Evolutionary conservation across 2,113 vertebrate genomes (phyloP).

Genomic region (Heteronetta atricapilla): DNA sequence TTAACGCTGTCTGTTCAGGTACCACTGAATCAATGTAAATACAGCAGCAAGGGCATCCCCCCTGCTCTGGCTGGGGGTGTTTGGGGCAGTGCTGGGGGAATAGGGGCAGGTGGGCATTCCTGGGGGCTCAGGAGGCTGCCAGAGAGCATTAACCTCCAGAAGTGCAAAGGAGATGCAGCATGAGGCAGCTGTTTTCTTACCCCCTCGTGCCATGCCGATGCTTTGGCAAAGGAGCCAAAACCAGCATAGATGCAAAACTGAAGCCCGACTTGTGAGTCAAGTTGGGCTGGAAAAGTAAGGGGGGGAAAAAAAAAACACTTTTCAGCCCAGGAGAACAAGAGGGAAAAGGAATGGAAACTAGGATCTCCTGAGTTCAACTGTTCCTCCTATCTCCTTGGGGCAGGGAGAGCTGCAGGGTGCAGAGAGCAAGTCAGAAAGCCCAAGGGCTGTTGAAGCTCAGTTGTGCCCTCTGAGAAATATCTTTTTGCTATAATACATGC

Average conservation of each 20-base stretch:
- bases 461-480: neutral
- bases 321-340: neutral
- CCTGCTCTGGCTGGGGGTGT: neutral
- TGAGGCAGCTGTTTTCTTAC: neutral
- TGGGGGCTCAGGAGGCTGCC: neutral
- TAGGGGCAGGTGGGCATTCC: neutral
- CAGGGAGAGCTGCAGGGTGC: neutral
- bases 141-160: fast-evolving
- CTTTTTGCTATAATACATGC: neutral
- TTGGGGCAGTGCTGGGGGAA: neutral
- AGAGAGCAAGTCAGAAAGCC: neutral
- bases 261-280: neutral
- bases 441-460: neutral
- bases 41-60: neutral
- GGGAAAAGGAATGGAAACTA: neutral
- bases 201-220: neutral
- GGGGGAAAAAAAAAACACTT: neutral
- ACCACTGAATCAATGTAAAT: neutral
- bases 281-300: neutral
- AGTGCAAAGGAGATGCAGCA: too few relatives aligned
- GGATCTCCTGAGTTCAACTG: neutral
- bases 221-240: neutral
- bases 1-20: neutral
- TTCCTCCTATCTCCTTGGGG: neutral
- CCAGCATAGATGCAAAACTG: neutral